Base-by-base conservation (phyloP, 2,888 invertebrate species). In the Tenthredo distinguenda region DNA sequence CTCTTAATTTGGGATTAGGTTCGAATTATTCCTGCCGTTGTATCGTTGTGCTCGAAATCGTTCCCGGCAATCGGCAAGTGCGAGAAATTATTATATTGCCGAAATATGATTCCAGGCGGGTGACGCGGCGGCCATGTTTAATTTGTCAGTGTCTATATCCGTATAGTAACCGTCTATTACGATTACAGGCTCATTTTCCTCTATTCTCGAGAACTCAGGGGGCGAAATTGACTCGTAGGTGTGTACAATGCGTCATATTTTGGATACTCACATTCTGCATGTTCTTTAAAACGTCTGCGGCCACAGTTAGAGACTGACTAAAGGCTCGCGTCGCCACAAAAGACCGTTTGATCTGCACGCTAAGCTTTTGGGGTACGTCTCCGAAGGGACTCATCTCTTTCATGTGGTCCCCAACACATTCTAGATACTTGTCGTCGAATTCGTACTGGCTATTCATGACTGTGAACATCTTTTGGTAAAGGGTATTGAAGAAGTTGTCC, bases 281-380 rank as follows among this genome's bases (percentile, higher is more conserved):
- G 90, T 96, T 96, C 90, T 96, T 95, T 26, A 98, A 96, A 55
- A 98, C 96, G 84, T 98, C 97, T 2, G 97, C 96, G 0, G 98
- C 98, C 31, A 97, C 96, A 47, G 96, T 95, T 86, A 99, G 94
- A 0, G 98, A 97, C 93, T 98, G 98, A 88, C 98, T 97, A 94
- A 99, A 99, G 83, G 98, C 98, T 89, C 99, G 95, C 9, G 99
- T 98, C 26, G 99, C 99, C 43, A 99, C 98, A 94, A 99, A 99
- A 0, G 99, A 98, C 77, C 99, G 95, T 90, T 98, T 97, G 90
- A 99, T 96, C 94, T 99, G 98, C 86, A 97, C 96, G 12, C 97
- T 97, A 87, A 99, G 95, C 94, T 99, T 99, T 91, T 96, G 96
- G 1, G 99, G 99, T 71, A 99, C 98, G 93, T 99, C 99, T 37